Percentiles rank a stretch among this genome's conserved stretches.
Conservation (phyloP, 1,140 invertebrate genomes). For the Sitodiplosis mosellana region DNA sequence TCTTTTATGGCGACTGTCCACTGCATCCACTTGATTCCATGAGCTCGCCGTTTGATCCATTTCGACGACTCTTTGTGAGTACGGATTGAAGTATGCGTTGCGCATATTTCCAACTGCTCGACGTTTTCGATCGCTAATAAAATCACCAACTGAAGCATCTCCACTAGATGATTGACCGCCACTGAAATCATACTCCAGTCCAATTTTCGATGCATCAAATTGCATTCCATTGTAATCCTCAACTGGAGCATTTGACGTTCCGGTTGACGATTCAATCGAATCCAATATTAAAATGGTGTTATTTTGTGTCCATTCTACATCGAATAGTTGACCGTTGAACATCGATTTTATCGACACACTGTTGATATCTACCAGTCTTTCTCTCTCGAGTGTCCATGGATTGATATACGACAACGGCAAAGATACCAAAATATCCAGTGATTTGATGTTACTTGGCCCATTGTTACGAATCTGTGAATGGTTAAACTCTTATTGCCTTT, state of each 20-base stretch:
- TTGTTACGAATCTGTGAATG: conserved; percentile 4
- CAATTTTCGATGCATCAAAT: conserved; percentile 1
- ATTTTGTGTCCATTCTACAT: conserved; percentile 16
- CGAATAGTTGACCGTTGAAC: conserved; percentile 15
- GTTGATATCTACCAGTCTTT: conserved; percentile 16
- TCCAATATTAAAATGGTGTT: conserved; percentile 15
- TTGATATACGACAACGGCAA: conserved; percentile 21
- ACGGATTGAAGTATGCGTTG: not conserved
- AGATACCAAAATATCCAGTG: conserved; percentile 14
- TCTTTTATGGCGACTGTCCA: too few species aligned
- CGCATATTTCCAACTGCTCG: not conserved
- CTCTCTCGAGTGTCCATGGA: conserved; percentile 9
- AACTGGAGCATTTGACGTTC: not conserved
- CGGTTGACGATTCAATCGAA: conserved; percentile 7
- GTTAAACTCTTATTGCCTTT: too few species aligned
- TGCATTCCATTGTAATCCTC: conserved; percentile 1
- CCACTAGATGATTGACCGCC: not conserved
- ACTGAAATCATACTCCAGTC: conserved; percentile 2
- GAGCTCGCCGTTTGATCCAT: too few species aligned
- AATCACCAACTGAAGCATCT: too few species aligned
- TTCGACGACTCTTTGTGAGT: too few species aligned
- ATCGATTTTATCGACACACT: conserved; percentile 14
- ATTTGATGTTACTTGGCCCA: conserved; percentile 15
- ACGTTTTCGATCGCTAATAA: too few species aligned
- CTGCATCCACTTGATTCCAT: too few species aligned